Evolutionary conservation across 2,797 vertebrate genomes (phyloP).

Genomic region (Mus caroli): DNA sequence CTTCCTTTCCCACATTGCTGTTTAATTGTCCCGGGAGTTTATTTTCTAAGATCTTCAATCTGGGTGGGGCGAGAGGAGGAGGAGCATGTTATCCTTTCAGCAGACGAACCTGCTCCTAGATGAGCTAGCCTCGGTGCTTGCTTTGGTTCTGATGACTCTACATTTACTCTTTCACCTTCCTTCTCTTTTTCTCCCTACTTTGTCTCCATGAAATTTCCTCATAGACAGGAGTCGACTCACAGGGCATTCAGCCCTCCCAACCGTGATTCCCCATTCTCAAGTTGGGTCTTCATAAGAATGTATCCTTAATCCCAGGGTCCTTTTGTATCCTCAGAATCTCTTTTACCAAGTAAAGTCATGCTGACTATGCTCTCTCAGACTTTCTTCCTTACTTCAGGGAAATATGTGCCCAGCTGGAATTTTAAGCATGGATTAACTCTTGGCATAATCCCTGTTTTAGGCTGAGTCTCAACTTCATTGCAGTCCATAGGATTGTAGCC

Average conservation of each 20-base stretch:
- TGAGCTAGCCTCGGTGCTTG: background rate
- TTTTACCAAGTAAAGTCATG: background rate
- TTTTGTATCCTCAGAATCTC: background rate
- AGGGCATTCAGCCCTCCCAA: background rate
- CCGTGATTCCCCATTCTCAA: background rate
- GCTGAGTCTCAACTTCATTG: background rate
- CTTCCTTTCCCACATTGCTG: background rate
- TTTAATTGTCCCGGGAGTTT: background rate
- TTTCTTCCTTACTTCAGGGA: background rate
- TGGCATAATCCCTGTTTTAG: background rate
- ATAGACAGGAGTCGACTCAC: background rate
- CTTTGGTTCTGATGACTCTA: conserved; percentile 18
- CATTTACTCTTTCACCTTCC: background rate
- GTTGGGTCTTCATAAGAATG: background rate
- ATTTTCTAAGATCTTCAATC: background rate
- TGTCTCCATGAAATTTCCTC: background rate
- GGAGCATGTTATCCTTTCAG: background rate
- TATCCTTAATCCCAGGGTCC: background rate
- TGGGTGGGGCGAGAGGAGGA: background rate
- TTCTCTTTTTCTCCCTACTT: background rate
- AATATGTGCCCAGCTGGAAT: background rate
- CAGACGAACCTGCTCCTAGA: background rate
- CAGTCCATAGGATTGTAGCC: background rate
- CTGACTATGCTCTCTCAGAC: background rate
- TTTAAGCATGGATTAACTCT: background rate